Percentiles rank a stretch among this genome's conserved stretches.
Conservation (phyloP, 2,888 invertebrate genomes). For the Dolomedes plantarius region DNA sequence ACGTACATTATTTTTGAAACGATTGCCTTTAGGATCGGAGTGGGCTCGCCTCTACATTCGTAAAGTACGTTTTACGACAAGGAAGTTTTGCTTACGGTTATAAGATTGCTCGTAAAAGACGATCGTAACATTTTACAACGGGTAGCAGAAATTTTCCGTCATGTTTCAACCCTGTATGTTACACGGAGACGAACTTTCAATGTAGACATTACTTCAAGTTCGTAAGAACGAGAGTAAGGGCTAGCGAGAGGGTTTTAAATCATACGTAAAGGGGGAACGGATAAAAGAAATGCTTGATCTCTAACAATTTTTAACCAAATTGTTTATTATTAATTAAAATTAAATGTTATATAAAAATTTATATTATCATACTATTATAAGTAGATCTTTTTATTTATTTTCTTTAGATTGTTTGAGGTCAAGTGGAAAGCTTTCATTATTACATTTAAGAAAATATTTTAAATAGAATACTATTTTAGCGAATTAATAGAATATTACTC, state of each 20-base stretch:
- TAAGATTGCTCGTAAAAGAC: slow-evolving; percentile 66
- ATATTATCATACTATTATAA: too few species aligned
- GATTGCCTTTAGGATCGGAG: slow-evolving; percentile 39
- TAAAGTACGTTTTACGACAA: slow-evolving; percentile 63
- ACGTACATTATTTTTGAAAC: slow-evolving; percentile 60
- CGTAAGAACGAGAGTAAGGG: background rate
- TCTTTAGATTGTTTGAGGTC: too few species aligned
- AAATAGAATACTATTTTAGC: too few species aligned
- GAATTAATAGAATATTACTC: too few species aligned
- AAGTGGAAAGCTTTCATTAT: too few species aligned
- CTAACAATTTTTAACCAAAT: too few species aligned
- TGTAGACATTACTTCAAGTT: slow-evolving; percentile 36
- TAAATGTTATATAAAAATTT: too few species aligned
- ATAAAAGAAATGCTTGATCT: background rate
- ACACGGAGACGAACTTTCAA: slow-evolving; percentile 56
- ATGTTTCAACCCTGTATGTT: slow-evolving; percentile 34
- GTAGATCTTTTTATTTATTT: too few species aligned
- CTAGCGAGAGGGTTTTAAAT: background rate
- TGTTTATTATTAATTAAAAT: too few species aligned
- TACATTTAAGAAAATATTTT: too few species aligned
- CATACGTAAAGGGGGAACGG: slow-evolving; percentile 10
- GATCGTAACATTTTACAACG: slow-evolving; percentile 68
- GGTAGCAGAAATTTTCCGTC: slow-evolving; percentile 58
- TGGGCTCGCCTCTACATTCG: slow-evolving; percentile 32
- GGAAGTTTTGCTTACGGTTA: slow-evolving; percentile 68